Evolutionary conservation across 1,140 invertebrate genomes (phyloP).

Genomic region (Aphelinus atriplicis): DNA sequence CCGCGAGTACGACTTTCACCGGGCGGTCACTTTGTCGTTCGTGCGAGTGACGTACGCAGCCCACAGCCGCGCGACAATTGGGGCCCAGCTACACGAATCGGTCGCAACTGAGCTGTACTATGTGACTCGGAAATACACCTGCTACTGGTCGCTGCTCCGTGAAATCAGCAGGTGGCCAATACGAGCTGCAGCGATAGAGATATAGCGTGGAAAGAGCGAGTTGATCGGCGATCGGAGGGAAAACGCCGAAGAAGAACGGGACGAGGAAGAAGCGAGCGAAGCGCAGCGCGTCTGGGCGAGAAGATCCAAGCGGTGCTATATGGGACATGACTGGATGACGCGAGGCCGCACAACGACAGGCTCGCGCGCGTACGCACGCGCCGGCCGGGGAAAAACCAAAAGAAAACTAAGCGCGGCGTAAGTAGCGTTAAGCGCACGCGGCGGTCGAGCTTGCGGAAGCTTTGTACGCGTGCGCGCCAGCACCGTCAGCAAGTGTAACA

Average conservation of each 20-base stretch:
- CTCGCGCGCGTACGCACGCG: too few species aligned
- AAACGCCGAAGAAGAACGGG: constrained; percentile 11
- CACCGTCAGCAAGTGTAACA: background rate
- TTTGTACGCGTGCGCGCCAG: background rate
- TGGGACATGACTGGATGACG: constrained; percentile 11
- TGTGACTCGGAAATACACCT: too few species aligned
- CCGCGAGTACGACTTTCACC: too few species aligned
- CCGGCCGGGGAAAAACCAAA: background rate
- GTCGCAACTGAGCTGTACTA: too few species aligned
- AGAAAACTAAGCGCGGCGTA: background rate
- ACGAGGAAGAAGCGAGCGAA: constrained; percentile 22
- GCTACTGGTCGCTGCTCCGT: too few species aligned
- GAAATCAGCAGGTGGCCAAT: too few species aligned
- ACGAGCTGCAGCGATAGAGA: too few species aligned
- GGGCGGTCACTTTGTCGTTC: too few species aligned
- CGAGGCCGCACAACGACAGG: background rate
- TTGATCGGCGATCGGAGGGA: background rate
- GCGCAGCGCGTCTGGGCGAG: background rate
- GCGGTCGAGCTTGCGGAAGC: background rate
- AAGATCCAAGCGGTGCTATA: constrained; percentile 26
- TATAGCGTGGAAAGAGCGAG: background rate
- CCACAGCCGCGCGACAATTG: too few species aligned
- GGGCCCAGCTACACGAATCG: too few species aligned
- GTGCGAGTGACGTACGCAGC: too few species aligned
- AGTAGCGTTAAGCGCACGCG: constrained; percentile 15